Conservation (phyloP, 2,797 vertebrate species). For the Adrianichthys oophorus region DNA sequence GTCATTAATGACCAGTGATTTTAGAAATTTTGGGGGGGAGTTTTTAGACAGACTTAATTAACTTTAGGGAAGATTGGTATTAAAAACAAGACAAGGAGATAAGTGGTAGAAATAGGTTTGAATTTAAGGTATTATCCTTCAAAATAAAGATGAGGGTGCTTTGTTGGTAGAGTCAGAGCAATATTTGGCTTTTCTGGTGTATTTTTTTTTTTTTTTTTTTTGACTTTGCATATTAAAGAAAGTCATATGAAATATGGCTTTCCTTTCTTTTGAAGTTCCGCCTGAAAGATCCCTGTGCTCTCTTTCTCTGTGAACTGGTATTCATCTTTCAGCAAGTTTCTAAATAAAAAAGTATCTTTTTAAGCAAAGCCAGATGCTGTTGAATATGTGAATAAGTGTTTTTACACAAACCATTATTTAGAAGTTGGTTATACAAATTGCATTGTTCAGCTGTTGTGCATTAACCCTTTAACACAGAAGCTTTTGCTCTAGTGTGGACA, state of each 20-base stretch:
- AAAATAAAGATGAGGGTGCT: neutral
- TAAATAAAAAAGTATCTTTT: slow-evolving; percentile 1
- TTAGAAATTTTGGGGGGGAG: no score
- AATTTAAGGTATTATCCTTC: neutral
- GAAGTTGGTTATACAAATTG: slow-evolving; percentile 3
- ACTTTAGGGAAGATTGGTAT: no score
- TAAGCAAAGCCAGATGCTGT: neutral
- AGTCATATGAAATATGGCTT: neutral
- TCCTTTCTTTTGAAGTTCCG: neutral
- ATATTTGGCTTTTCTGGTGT: neutral
- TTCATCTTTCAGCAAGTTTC: slow-evolving; percentile 3
- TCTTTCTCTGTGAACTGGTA: neutral
- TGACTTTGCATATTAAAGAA: neutral
- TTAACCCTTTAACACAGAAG: no score
- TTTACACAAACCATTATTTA: neutral
- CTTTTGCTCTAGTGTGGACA: no score
- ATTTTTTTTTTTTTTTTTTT: no score
- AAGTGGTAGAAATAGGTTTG: no score
- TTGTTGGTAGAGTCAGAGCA: neutral
- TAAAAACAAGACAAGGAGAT: no score
- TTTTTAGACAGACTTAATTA: no score
- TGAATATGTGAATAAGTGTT: neutral
- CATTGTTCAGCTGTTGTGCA: neutral
- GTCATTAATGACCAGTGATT: no score
- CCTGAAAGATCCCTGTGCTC: neutral